Evolutionary conservation across 53 echinoderm and acorn worm genomes (phyloP), one percentile per base, ranked within the genome.

Genomic region (Stichopus horrens): DNA sequence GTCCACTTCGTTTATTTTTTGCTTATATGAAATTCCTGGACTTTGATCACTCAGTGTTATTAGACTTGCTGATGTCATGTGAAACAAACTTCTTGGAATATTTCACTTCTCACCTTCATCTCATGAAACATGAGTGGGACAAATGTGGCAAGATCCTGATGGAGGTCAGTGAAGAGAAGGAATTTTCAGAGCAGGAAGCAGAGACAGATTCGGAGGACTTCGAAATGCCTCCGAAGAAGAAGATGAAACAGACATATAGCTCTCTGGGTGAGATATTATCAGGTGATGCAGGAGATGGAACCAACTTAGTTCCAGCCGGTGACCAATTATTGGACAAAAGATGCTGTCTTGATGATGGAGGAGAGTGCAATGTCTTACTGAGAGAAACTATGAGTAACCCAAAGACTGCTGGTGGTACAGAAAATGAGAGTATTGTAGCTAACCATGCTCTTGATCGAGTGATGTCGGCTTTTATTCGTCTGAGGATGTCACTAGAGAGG

Each of bases 41-140:
- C 37, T 90, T 90, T 88, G 97, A 97, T 75, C 95, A 94, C 55
- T 95, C 94, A 59, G 86, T 97, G 9, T 76, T 95, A 5, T 88
- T 97, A 21, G 97, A 97, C 77, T 88, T 92, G 79, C 89, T 97
- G 67, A 97, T 97, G 78, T 97, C 97, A 9, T 79, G 83, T 13
- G 97, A 97, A 85, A 97, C 97, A 5, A 87, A 71, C 8, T 97
- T 95, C 80, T 80, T 97, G 54, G 89, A 90, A 56, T 97, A 95
- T 57, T 85, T 95, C 21, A 93, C 92, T 71, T 58, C 79, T n/a
- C 95, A 95, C 63, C 91, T 97, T 11, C 93, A 92, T 53, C 57
- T 77, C 10, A 85, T 93, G 68, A 54, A 75, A 9, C 23, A 13
- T 21, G 90, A 94, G 60, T 97, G 97, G 97, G 71, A 77, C 63